phyloP scores from a whole-genome alignment of 2,888 invertebrate genomes.

The Dicycla oo region DNA sequence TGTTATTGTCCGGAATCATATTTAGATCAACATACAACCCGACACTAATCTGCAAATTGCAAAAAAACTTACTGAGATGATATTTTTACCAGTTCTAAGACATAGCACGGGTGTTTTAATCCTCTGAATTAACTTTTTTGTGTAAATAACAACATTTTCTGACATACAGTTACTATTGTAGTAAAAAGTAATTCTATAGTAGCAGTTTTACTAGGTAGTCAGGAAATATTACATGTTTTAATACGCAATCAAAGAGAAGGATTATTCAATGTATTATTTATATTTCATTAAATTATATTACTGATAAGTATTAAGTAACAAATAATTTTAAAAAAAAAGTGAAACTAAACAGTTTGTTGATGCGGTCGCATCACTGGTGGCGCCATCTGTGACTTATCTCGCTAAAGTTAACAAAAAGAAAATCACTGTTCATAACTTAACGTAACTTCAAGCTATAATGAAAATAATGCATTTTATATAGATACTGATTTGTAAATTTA shows the following conservation, averaged over 20 bases:
- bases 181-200: constrained; percentile 1
- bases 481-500: constrained; percentile 37
- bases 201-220: not conserved
- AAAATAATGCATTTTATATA: constrained; percentile 13
- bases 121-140: not conserved
- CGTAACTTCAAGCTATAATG: constrained; percentile 5
- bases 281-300: constrained; percentile 7
- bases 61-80: not conserved
- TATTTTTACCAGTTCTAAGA: not conserved
- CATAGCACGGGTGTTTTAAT: not conserved
- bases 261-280: not conserved
- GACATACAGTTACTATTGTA: constrained; percentile 10
- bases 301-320: not conserved
- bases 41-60: too few species aligned
- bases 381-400: constrained; percentile 2
- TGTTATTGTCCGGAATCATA: too few species aligned
- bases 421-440: not conserved
- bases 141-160: constrained; percentile 9
- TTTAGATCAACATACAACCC: too few species aligned
- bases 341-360: not conserved
- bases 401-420: not conserved
- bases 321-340: not conserved
- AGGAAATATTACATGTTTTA: not conserved
- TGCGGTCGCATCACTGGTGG: not conserved
- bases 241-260: not conserved